Evolutionary conservation across 1,140 invertebrate species (phyloP), one percentile per base, ranked within the genome.

Genomic region (Homarus americanus): DNA sequence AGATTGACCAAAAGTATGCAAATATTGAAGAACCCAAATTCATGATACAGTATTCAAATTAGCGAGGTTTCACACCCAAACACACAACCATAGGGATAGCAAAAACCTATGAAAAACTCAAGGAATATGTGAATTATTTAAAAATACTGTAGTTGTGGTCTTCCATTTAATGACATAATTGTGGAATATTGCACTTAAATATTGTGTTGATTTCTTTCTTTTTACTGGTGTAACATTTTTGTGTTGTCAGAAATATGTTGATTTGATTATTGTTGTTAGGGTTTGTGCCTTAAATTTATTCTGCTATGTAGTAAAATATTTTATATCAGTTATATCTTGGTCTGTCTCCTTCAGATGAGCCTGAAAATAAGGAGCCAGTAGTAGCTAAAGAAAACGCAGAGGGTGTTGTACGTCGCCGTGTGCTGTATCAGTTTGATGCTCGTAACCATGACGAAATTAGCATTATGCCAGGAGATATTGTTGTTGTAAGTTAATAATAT

Each of bases 401-500:
- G 95, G 28, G 95, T 95, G 10, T 97, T 96, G 73, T 88, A 20
- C 36, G 76, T 12, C 78, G 87, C 94, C 96, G 97, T 90, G 98
- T 98, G 17, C 95, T 99, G 5, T 99, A 98, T 94, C 97, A 98
- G 94, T 99, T 99, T 95, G 96, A 96, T 76, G 97, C 98, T 0
- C 95, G 98, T 91, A 99, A 98, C 94, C 95, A 96, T 12, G 99
- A 99, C 95, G 99, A 99, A 94, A 96, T 99, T 38, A 97, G 97
- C 36, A 97, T 99, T 92, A 96, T 98, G 94, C 97, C 98, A 58
- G 98, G 98, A 7, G 99, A 99, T 94, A 96, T 98, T 94, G 97
- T 99, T 93, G 95, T 97, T 94, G 97, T 97, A 95, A 95, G 94
- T 66, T 28, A 5, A 20, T 28, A n/a, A 66, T 1, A 5, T 66